These are phyloP conservation scores for Dicyrtoma fusca DNA, from an alignment of 2,888 invertebrate genomes.

Conservation along the genomic window DNA sequence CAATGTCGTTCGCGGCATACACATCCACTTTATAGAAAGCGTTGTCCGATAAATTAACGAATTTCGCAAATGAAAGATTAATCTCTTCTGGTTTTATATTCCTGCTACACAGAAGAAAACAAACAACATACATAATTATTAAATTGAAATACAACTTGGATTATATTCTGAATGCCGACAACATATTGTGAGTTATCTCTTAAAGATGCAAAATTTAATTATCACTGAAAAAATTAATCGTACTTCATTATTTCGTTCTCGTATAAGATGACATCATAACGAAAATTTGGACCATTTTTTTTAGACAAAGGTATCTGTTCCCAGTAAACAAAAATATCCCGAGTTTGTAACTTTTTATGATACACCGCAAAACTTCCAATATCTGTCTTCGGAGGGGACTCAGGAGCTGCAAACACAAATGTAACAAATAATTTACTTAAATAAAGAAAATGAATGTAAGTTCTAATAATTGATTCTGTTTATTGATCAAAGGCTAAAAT, in stretches of 20 bases:
- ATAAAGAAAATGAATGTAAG: too few species aligned
- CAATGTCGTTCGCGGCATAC: conserved; percentile 14
- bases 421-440: not conserved
- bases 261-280: conserved; percentile 65
- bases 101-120: conserved; percentile 1
- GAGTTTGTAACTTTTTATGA: conserved; percentile 58
- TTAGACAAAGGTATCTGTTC: conserved; percentile 70
- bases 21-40: conserved; percentile 7
- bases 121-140: too few species aligned
- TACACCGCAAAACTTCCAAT: conserved; percentile 73
- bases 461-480: too few species aligned
- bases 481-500: conserved; percentile 5
- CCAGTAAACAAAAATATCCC: conserved; percentile 78
- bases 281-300: conserved; percentile 75
- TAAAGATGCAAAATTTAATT: not conserved
- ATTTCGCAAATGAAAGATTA: conserved; percentile 5
- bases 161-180: too few species aligned
- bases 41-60: conserved; percentile 3
- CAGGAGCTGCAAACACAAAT: conserved; percentile 63
- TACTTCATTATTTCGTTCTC: conserved; percentile 57
- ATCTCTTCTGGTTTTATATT: conserved; percentile 1
- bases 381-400: conserved; percentile 70
- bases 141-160: too few species aligned
- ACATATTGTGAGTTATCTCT: too few species aligned
- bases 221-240: not conserved